These are phyloP conservation scores for Branchipolynoe longqiensis DNA, from an alignment of 2,888 invertebrate species.

Conservation along the genomic window DNA sequence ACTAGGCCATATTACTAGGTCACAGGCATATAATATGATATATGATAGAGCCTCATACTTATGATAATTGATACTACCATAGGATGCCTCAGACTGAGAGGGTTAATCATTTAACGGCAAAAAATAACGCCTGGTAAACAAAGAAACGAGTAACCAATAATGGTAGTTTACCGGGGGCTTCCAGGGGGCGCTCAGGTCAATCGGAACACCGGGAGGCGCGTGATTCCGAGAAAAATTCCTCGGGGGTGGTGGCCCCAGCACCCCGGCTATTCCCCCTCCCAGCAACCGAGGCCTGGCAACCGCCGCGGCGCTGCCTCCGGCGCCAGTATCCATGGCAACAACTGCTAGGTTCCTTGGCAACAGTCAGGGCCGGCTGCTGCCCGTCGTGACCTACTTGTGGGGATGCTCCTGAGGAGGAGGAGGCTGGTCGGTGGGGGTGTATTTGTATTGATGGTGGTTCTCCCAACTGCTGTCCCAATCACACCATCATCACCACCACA, in stretches of 20 bases:
- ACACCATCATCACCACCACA: neutral
- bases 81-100: no score
- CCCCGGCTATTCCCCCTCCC: constrained; percentile 37
- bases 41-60: no score
- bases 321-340: constrained; percentile 42
- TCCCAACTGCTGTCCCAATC: no score
- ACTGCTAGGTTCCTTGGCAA: constrained; percentile 11
- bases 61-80: no score
- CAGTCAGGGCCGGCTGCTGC: neutral
- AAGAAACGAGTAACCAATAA: no score
- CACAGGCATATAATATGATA: no score
- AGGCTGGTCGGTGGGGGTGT: neutral
- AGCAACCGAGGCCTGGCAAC: neutral
- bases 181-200: constrained; percentile 31
- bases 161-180: constrained; percentile 1
- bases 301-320: neutral
- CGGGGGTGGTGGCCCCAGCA: constrained; percentile 33
- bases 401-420: neutral
- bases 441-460: no score
- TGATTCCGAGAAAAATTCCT: constrained; percentile 41
- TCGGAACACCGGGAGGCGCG: constrained; percentile 13
- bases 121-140: no score
- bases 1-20: no score
- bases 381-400: constrained; percentile 27
- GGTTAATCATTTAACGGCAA: no score